A percentile compares a stretch with the other conserved stretches of the same genome.
Conservation (phyloP, 2,113 vertebrate species). For the Scomber scombrus region DNA sequence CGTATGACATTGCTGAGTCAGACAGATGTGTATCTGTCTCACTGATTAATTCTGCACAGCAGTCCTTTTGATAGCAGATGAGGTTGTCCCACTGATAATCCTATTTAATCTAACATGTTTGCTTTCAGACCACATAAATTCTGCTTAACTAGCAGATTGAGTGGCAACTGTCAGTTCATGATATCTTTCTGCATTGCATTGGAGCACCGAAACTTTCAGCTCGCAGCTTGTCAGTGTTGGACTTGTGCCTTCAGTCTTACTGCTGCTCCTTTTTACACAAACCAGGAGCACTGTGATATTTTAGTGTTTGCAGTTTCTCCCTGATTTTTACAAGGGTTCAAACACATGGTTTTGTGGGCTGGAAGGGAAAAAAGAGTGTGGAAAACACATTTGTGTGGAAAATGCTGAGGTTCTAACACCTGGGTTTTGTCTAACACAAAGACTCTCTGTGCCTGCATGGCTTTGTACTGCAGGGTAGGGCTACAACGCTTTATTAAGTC, state of each 20-base stretch:
- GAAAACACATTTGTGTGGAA: conserved; percentile 75
- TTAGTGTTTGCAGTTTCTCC: conserved; percentile 34
- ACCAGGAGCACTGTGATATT: conserved; percentile 41
- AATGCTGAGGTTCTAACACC: conserved; percentile 65
- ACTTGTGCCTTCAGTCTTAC: conserved; percentile 17
- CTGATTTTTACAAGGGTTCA: conserved; percentile 60
- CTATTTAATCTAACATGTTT: conserved; percentile 55
- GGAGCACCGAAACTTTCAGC: background rate
- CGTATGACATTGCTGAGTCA: conserved; percentile 42
- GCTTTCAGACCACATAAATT: conserved; percentile 1
- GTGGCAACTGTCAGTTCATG: conserved; percentile 40
- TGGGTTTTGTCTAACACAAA: conserved; percentile 67
- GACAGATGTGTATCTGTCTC: conserved; percentile 27
- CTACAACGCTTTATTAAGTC: conserved; percentile 45
- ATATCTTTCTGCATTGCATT: background rate
- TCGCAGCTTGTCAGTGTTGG: conserved; percentile 6
- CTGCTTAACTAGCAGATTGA: conserved; percentile 32
- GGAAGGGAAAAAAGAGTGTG: conserved; percentile 35
- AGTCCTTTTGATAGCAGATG: background rate
- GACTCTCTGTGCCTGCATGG: conserved; percentile 40
- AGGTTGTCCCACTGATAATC: conserved; percentile 15
- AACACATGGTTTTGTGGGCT: conserved; percentile 60
- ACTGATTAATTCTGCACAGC: background rate
- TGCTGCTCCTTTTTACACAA: conserved; percentile 51
- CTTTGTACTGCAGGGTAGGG: conserved; percentile 36